Conservation (phyloP, 1,140 invertebrate species). For the Oncopodura yosiiana region DNA sequence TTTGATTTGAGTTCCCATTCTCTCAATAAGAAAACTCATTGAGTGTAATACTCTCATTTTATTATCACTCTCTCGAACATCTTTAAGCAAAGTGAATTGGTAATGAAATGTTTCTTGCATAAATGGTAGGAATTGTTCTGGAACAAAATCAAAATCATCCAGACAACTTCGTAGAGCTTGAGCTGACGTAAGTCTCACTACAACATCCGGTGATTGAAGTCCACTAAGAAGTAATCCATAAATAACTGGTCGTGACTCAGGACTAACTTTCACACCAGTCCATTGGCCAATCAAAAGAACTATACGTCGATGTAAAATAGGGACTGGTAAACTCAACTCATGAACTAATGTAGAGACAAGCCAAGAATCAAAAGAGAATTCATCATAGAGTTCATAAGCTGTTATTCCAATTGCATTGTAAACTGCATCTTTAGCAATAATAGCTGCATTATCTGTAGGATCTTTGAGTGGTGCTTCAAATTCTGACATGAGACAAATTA, state of each 20-base stretch:
- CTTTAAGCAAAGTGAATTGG: slow-evolving; percentile 72
- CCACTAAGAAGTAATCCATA: slow-evolving; percentile 69
- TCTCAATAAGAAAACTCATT: slow-evolving; percentile 78
- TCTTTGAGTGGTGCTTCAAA: slow-evolving; percentile 50
- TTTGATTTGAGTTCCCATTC: slow-evolving; percentile 63
- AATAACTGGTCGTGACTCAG: slow-evolving; percentile 62
- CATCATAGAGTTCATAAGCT: slow-evolving; percentile 85
- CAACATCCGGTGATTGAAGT: slow-evolving; percentile 56
- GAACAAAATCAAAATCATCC: slow-evolving; percentile 85
- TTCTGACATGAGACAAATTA: slow-evolving; percentile 58
- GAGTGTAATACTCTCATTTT: slow-evolving; percentile 88
- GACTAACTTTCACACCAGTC: slow-evolving; percentile 75
- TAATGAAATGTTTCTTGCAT: slow-evolving; percentile 63
- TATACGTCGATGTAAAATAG: slow-evolving; percentile 74
- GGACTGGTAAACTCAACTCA: slow-evolving; percentile 69
- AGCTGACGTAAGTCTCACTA: slow-evolving; percentile 69
- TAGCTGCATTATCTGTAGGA: slow-evolving; percentile 58
- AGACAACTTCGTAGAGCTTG: slow-evolving; percentile 65
- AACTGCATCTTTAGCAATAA: slow-evolving; percentile 85
- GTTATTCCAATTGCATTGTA: slow-evolving; percentile 84
- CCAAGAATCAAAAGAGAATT: slow-evolving; percentile 88
- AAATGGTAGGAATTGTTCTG: slow-evolving; percentile 72
- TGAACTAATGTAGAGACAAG: slow-evolving; percentile 68
- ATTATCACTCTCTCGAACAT: slow-evolving; percentile 82
- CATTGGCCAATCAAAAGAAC: slow-evolving; percentile 79